Evolutionary conservation across 2,113 vertebrate species (phyloP).

Genomic region (Neofelis nebulosa): DNA sequence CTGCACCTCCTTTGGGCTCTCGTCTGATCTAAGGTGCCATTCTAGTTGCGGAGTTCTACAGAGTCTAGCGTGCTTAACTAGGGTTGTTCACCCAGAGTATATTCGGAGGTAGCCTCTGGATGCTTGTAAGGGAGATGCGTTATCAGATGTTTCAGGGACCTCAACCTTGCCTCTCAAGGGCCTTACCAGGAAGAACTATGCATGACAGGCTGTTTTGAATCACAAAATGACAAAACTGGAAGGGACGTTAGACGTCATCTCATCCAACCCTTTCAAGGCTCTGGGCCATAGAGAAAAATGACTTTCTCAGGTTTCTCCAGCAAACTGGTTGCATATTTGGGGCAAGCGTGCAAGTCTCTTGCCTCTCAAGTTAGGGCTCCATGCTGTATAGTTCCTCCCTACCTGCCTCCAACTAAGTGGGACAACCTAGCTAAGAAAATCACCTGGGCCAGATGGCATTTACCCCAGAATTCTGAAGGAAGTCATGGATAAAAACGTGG

Average conservation of each 20-base stretch:
- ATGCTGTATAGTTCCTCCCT: background rate
- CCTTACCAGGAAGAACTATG: background rate
- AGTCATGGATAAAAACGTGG: background rate
- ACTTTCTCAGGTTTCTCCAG: background rate
- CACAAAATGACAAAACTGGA: constrained; percentile 41
- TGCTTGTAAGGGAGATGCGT: background rate
- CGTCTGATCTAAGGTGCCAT: background rate
- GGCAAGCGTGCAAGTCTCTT: background rate
- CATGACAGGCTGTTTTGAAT: constrained; percentile 1
- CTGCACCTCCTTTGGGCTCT: background rate
- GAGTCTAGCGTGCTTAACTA: background rate
- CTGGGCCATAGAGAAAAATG: background rate
- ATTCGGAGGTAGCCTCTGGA: background rate
- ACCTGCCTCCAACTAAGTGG: background rate
- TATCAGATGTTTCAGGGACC: background rate
- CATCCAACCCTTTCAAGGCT: background rate
- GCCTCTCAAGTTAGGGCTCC: background rate
- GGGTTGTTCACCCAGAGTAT: background rate
- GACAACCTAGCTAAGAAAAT: background rate
- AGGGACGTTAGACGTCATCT: background rate
- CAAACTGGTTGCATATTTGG: background rate
- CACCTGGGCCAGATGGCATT: background rate
- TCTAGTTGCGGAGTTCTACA: background rate
- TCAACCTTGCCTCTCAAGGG: background rate
- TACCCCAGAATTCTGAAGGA: background rate